Percentiles rank a stretch among this genome's conserved stretches.
These are phyloP conservation scores for Drosophila nigrodunni DNA, from an alignment of 1,140 invertebrate genomes.

Conservation along the genomic window DNA sequence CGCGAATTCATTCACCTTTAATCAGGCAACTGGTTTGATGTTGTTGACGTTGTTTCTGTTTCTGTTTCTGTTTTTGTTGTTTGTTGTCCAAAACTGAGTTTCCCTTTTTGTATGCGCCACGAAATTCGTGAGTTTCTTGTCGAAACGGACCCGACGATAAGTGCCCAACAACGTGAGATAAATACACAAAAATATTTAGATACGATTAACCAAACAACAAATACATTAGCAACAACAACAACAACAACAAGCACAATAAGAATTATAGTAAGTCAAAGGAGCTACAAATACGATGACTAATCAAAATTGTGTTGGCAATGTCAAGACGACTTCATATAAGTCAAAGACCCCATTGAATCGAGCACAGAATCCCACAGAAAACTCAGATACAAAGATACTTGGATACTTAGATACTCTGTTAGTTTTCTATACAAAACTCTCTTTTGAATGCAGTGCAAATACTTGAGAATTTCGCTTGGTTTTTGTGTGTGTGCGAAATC, in stretches of 20 bases:
- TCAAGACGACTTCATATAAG: slow-evolving; percentile 22
- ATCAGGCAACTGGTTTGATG: slow-evolving; percentile 73
- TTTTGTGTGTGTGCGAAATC: neutral
- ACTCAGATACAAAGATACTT: slow-evolving; percentile 1
- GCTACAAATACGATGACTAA: slow-evolving; percentile 60
- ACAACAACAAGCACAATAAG: neutral
- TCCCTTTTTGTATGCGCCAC: slow-evolving; percentile 70
- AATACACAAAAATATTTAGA: slow-evolving; percentile 69
- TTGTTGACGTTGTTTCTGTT: slow-evolving; percentile 45
- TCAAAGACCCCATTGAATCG: slow-evolving; percentile 37
- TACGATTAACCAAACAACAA: slow-evolving; percentile 47
- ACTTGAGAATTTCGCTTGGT: slow-evolving; percentile 14
- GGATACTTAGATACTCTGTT: slow-evolving; percentile 10
- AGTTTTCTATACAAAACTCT: slow-evolving; percentile 5
- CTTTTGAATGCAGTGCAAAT: slow-evolving; percentile 47
- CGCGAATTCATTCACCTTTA: slow-evolving; percentile 79
- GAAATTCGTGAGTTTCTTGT: slow-evolving; percentile 55
- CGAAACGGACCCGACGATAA: slow-evolving; percentile 47
- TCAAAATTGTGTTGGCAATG: slow-evolving; percentile 50
- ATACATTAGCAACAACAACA: slow-evolving; percentile 15
- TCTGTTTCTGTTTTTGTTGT: slow-evolving; percentile 31
- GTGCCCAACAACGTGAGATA: slow-evolving; percentile 67
- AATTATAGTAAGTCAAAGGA: slow-evolving; percentile 42
- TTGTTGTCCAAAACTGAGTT: slow-evolving; percentile 59
- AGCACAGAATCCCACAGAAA: slow-evolving; percentile 9